Conservation (phyloP, 2,113 vertebrate species). For the Etheostoma cragini region DNA sequence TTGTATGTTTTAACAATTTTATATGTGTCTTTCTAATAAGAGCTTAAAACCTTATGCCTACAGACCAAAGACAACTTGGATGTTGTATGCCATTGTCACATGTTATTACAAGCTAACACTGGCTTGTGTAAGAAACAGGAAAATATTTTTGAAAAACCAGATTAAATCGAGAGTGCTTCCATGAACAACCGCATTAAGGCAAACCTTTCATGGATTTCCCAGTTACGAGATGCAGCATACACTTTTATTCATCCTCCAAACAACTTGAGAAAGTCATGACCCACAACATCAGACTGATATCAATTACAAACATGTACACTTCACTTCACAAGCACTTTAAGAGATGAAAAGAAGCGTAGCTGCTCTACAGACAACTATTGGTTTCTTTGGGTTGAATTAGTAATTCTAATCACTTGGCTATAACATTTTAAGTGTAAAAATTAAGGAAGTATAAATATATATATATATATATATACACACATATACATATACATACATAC, state of each 20-base stretch:
- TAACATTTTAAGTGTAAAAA: neutral
- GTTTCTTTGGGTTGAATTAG: neutral
- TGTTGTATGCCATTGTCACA: neutral
- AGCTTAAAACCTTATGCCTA: neutral
- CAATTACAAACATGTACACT: neutral
- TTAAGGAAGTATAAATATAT: neutral
- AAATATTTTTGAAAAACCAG: neutral
- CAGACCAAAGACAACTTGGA: neutral
- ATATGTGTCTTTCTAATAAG: neutral
- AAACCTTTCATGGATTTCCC: neutral
- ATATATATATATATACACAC: too few species aligned
- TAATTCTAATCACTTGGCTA: neutral
- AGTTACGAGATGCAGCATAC: neutral
- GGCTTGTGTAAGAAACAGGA: neutral
- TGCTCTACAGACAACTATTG: neutral
- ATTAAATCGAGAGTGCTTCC: neutral
- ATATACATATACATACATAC: too few species aligned
- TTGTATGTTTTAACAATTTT: neutral
- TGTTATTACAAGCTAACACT: neutral
- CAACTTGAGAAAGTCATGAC: neutral
- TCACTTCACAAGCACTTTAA: neutral
- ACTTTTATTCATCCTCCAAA: neutral
- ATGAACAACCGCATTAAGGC: neutral
- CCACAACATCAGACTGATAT: neutral
- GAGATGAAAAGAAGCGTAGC: neutral